These are phyloP conservation scores for Geotrypetes seraphini DNA, from an alignment of 2,797 vertebrate species.

Conservation along the genomic window DNA sequence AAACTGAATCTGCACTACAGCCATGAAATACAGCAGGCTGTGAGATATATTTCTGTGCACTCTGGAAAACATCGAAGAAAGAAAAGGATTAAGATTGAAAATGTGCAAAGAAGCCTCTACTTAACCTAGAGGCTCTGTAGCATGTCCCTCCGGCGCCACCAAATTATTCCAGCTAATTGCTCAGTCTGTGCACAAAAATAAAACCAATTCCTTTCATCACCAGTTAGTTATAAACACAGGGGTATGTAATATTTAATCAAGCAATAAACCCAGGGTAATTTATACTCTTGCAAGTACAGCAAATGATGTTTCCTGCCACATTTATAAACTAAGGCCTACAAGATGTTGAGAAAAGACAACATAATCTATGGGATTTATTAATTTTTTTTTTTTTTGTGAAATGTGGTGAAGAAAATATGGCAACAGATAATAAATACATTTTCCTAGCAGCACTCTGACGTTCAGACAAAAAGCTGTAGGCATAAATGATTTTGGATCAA, in stretches of 20 bases:
- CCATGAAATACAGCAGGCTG: constrained; percentile 6
- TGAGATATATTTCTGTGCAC: not conserved
- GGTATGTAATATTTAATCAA: not conserved
- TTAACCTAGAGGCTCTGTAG: not conserved
- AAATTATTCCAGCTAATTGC: constrained; percentile 8
- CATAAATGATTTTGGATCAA: too few species aligned
- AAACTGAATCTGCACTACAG: constrained; percentile 16
- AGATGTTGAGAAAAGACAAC: too few species aligned
- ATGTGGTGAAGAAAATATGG: too few species aligned
- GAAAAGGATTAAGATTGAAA: not conserved
- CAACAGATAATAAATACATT: too few species aligned
- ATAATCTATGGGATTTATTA: too few species aligned
- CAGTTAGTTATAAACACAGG: not conserved
- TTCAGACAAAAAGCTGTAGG: too few species aligned
- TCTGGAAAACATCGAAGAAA: not conserved
- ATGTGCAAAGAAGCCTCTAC: not conserved
- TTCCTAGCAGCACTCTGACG: too few species aligned
- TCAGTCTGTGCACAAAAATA: constrained; percentile 7
- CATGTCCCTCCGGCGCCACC: not conserved
- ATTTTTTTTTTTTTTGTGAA: too few species aligned
- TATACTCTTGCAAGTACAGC: constrained; percentile 1
- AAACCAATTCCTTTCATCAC: constrained; percentile 9
- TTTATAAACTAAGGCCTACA: too few species aligned
- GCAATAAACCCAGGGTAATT: not conserved
- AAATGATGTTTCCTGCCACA: not conserved